phyloP scores from a whole-genome alignment of 2,113 vertebrate species.

The Proterorhinus semilunaris region DNA sequence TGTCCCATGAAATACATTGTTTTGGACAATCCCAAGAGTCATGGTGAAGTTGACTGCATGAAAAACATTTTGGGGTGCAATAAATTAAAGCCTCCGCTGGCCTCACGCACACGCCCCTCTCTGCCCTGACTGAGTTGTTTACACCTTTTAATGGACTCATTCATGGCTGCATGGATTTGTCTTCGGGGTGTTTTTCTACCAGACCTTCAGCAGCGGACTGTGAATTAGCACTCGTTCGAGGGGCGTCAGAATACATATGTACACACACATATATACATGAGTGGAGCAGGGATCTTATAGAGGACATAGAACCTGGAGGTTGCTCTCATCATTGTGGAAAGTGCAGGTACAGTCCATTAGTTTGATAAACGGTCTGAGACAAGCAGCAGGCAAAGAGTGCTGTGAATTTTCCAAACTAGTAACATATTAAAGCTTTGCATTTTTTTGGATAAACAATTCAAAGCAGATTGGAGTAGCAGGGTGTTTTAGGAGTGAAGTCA shows the following conservation, averaged over 20 bases:
- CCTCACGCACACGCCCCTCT: neutral
- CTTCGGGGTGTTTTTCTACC: neutral
- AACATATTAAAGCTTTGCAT: too few species aligned
- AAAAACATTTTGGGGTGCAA: neutral
- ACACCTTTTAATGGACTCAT: neutral
- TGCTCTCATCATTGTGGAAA: conserved; percentile 1
- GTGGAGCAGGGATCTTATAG: conserved; percentile 34
- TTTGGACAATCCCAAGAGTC: too few species aligned
- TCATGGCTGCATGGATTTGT: conserved; percentile 6
- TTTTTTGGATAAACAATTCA: too few species aligned
- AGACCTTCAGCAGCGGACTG: conserved; percentile 7
- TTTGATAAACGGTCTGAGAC: too few species aligned
- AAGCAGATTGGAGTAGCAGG: too few species aligned
- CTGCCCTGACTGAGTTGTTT: conserved; percentile 7
- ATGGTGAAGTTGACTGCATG: too few species aligned
- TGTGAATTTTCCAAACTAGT: too few species aligned
- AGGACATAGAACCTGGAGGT: conserved; percentile 17
- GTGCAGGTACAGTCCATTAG: too few species aligned
- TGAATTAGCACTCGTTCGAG: conserved; percentile 35
- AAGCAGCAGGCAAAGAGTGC: too few species aligned
- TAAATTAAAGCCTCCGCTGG: neutral
- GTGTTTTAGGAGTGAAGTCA: too few species aligned
- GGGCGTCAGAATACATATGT: too few species aligned
- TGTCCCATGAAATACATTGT: too few species aligned
- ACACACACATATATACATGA: neutral